Base-by-base conservation (phyloP, 64 coral and sea anemone species). In the Acropora tenuis region DNA sequence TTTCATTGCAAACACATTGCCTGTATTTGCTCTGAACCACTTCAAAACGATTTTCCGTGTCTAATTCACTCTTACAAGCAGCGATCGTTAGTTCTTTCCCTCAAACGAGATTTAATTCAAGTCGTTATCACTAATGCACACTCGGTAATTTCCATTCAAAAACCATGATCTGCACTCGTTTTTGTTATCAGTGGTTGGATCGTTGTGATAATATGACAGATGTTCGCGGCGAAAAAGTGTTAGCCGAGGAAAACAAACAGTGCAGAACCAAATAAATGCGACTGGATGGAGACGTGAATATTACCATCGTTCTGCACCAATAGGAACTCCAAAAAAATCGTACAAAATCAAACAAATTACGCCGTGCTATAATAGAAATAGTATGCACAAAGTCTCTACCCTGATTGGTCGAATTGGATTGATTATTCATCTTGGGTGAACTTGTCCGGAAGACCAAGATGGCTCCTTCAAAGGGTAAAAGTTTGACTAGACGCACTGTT, bases 391-490 rank as follows among this genome's bases (percentile, higher is more conserved):
- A 47, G 16, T 47, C 74, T 72, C 61, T 10, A 11, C 77, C 1
- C 74, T 97, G 92, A 97, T 97, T 97, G 95, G 95, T 81, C 90
- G 20, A 88, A 0, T 40, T 8, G 86, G 90, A 72, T 88, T 97
- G 88, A 94, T 94, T 97, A 97, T 97, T 97, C 92, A 97, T 93
- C 6, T 15, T 61, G 16, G n/a, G 16, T 79, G 63, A 47, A 16
- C 77, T 49, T 16, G 47, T 60, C 85, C 83, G 91, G 78, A 97
- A 88, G 90, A 83, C 72, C 92, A 97, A 97, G 86, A 97, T 97
- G 95, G 95, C 95, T 90, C 95, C 95, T 82, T 89, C 80, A 69
- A 94, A 93, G 91, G 95, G 95, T 97, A 91, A 87, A 89, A 74
- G 6, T 75, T 0, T 10, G 78, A 77, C 72, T 50, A 43, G 73